Conservation (phyloP, 2,113 vertebrate genomes). For the Dasyornis broadbenti region DNA sequence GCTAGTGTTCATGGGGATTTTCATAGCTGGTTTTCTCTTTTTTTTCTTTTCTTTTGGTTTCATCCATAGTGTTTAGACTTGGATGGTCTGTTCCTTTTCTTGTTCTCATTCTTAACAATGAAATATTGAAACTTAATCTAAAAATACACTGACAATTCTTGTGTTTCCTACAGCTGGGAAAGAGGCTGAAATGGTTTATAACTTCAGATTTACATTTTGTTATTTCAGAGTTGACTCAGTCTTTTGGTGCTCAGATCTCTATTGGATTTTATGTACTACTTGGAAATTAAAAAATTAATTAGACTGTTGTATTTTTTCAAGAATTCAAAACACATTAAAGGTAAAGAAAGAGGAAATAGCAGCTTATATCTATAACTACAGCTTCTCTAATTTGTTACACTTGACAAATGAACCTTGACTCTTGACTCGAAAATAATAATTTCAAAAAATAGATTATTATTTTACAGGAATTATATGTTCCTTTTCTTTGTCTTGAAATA, state of each 20-base stretch:
- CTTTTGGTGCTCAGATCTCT: not conserved
- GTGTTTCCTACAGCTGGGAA: not conserved
- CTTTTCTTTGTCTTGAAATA: not conserved
- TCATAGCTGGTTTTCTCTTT: not conserved
- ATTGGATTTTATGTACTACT: not conserved
- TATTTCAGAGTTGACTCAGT: not conserved
- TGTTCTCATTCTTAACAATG: not conserved
- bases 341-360: not conserved
- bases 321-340: not conserved
- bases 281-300: not conserved
- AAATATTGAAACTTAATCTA: not conserved
- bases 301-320: not conserved
- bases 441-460: not conserved
- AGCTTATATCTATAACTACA: not conserved
- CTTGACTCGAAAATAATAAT: not conserved
- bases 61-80: not conserved
- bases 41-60: not conserved
- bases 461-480: not conserved
- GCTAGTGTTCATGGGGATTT: not conserved
- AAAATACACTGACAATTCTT: not conserved
- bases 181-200: not conserved
- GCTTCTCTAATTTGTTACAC: not conserved
- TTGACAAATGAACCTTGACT: not conserved
- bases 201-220: not conserved
- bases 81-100: not conserved